These are phyloP conservation scores for Phania funesta DNA, from an alignment of 2,888 invertebrate genomes.

Conservation along the genomic window DNA sequence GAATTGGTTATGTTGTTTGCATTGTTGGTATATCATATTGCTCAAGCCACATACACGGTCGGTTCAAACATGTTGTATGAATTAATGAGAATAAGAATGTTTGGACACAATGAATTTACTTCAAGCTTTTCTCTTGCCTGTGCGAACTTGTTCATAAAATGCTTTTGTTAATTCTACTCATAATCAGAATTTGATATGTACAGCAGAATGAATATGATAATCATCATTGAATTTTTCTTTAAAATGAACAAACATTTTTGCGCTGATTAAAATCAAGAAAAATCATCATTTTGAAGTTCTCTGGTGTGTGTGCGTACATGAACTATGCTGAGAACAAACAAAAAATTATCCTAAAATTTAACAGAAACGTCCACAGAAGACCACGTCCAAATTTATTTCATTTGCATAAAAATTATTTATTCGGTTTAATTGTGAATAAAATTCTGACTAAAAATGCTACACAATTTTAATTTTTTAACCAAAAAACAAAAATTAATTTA, in stretches of 20 bases:
- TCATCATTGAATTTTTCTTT: constrained; percentile 1
- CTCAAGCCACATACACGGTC: not conserved
- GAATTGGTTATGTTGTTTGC: constrained; percentile 2
- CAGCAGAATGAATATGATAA: not conserved
- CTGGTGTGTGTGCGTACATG: not conserved
- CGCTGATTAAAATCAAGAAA: constrained; percentile 17
- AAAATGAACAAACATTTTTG: constrained; percentile 8
- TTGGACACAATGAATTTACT: constrained; percentile 1
- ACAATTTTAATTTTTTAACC: too few species aligned
- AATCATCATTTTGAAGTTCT: constrained; percentile 11
- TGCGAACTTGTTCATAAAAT: constrained; percentile 8
- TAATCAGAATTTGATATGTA: constrained; percentile 12
- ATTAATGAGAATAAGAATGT: not conserved
- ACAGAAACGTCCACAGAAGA: too few species aligned
- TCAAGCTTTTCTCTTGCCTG: not conserved
- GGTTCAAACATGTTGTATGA: constrained; percentile 10
- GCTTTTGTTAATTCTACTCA: constrained; percentile 9
- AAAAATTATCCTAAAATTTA: too few species aligned
- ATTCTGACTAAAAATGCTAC: too few species aligned
- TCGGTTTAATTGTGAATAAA: too few species aligned
- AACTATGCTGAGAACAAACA: too few species aligned
- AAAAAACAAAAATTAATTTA: too few species aligned
- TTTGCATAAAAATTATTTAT: too few species aligned
- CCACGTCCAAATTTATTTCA: too few species aligned
- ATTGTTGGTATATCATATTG: constrained; percentile 1